Evolutionary conservation across 2,113 vertebrate genomes (phyloP), one percentile per base, ranked within the genome.

Genomic region (Lamprotornis superbus): DNA sequence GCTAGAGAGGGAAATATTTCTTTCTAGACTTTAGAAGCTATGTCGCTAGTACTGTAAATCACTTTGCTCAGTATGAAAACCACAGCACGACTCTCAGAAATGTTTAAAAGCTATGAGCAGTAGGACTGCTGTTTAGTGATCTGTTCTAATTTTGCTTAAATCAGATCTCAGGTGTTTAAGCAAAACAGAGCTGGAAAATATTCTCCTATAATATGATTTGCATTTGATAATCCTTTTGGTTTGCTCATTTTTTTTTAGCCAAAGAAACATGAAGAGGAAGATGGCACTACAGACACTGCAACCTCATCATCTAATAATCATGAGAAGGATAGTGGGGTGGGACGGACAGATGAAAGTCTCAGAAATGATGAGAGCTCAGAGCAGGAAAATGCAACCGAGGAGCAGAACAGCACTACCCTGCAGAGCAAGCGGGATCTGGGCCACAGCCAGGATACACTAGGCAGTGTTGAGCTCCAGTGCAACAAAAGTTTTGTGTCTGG

Each of bases 301-400:
- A 99, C 99, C 39, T 99, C 99, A 33, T 99, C 99, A 77, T 98
- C 98, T 37, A 99, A 98, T 89, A 98, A 98, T 89, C 98, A 98
- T 4, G 98, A 98, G 95, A 99, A 98, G 90, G 98, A 99, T 85
- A 98, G 98, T 30, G 97, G 98, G 2, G 96, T 98, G 63, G 98
- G 98, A 47, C 97, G 98, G 68, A 99, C 98, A 8, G 98, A 99
- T 78, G 98, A 98, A 82, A 98, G 98, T 76, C 91, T 98, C 20
- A 96, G 97, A 20, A 98, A 98, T 4, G 98, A 98, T 0, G 99
- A 98, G 84, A 98, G 98, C 93, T 98, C 99, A 0, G 99, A 99
- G 87, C 98, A 98, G 86, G 99, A 99, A 87, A 98, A 99, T 42
- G 96, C 97, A 46, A 92, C 97, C 0, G 98, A 99, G 56, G 98